phyloP scores from a whole-genome alignment of 2,888 invertebrate genomes.

The Mellilla xanthometata region DNA sequence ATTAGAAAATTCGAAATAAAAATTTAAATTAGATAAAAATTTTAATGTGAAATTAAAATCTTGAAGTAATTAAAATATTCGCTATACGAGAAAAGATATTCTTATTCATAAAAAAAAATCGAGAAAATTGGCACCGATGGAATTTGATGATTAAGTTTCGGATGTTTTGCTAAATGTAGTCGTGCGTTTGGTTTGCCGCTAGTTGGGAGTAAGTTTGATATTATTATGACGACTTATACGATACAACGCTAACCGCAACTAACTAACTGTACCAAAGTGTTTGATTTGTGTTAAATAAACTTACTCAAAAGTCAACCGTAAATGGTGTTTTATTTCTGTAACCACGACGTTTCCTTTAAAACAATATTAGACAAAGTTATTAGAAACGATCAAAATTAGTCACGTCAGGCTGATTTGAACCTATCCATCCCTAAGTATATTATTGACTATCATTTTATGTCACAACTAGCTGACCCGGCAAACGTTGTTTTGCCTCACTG shows the following conservation, averaged over 20 bases:
- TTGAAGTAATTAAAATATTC: conserved; percentile 45
- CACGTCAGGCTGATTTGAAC: too few species aligned
- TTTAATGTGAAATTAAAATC: conserved; percentile 57
- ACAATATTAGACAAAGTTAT: too few species aligned
- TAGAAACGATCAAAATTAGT: too few species aligned
- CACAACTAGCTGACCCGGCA: too few species aligned
- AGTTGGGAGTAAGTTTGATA: conserved; percentile 50
- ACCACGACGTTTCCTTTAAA: too few species aligned
- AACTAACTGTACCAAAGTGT: conserved; percentile 83
- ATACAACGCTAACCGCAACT: conserved; percentile 69
- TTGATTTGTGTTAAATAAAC: conserved; percentile 82
- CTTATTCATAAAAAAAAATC: conserved; percentile 35
- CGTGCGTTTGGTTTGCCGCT: conserved; percentile 66
- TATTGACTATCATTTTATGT: too few species aligned
- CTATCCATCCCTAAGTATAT: too few species aligned
- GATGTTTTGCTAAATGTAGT: conserved; percentile 57
- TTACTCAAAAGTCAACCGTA: conserved; percentile 75
- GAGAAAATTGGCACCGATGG: conserved; percentile 32
- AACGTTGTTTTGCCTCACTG: too few species aligned
- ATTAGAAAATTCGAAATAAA: conserved; percentile 63
- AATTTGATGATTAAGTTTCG: conserved; percentile 43
- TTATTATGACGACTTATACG: conserved; percentile 47
- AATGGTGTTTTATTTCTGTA: conserved; percentile 55
- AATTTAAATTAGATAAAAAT: conserved; percentile 54
- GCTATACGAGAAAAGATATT: conserved; percentile 22